Evolutionary conservation across 2,113 vertebrate species (phyloP).

Genomic region (Cacatua alba): DNA sequence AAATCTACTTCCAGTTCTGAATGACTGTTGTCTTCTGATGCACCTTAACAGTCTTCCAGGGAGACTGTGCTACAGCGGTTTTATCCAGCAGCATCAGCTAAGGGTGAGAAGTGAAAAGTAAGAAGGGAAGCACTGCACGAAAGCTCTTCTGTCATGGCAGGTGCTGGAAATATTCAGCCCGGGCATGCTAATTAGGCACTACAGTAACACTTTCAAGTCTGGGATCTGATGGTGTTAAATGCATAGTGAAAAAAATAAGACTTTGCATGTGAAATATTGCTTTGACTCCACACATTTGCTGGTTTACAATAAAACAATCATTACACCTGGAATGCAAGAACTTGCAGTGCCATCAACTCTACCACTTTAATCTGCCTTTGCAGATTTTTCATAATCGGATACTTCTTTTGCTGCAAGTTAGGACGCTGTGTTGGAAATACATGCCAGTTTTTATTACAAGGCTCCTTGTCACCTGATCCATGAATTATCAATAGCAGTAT

Average conservation of each 20-base stretch:
- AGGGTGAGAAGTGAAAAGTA: background rate
- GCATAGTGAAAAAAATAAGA: background rate
- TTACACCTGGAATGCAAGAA: background rate
- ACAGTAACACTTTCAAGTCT: background rate
- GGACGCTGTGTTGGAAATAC: background rate
- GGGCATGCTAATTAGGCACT: background rate
- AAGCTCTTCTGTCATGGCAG: background rate
- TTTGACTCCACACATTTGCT: background rate
- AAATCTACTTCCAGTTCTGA: background rate
- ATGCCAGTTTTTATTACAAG: background rate
- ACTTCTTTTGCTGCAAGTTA: background rate
- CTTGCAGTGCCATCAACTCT: background rate
- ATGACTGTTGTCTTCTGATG: background rate
- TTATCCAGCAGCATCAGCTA: background rate
- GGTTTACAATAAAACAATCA: background rate
- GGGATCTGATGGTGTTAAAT: background rate
- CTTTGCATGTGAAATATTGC: background rate
- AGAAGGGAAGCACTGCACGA: background rate
- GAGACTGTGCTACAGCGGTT: background rate
- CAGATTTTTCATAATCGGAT: constrained; percentile 5
- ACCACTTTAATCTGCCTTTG: background rate
- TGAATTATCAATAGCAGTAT: background rate
- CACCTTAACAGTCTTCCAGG: background rate
- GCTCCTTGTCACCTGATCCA: background rate
- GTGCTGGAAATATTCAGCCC: constrained; percentile 24